These are phyloP conservation scores for Catalaphyllia jardinei DNA, from an alignment of 64 coral and sea anemone species.

Conservation along the genomic window DNA sequence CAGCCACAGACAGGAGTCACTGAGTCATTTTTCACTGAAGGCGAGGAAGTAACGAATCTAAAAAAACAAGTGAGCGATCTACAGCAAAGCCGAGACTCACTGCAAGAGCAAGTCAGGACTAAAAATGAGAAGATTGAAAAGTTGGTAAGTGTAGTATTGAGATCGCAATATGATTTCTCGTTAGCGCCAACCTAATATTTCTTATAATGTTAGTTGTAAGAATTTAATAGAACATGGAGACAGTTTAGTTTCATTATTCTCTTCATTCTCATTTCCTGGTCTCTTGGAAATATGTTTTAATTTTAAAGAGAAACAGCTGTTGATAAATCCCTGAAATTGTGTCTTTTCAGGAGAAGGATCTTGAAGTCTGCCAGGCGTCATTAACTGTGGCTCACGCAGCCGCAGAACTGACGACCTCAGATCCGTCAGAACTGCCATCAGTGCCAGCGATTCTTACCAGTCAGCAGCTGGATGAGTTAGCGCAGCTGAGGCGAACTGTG, in stretches of 20 bases:
- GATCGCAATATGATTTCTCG: neutral
- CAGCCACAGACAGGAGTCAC: conserved; percentile 38
- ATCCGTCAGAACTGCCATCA: neutral
- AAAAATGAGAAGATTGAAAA: conserved; percentile 73
- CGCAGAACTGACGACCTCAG: conserved; percentile 60
- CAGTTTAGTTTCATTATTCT: too few relatives aligned
- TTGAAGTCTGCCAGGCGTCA: conserved; percentile 67
- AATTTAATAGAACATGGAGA: too few relatives aligned
- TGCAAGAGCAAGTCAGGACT: conserved; percentile 50
- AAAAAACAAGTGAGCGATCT: conserved; percentile 63
- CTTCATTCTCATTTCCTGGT: too few relatives aligned
- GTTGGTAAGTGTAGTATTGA: conserved; percentile 46
- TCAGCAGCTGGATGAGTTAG: conserved; percentile 63
- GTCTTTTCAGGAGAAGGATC: conserved; percentile 58
- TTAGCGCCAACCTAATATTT: too few relatives aligned
- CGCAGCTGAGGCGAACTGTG: conserved; percentile 41
- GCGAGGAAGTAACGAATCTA: conserved; percentile 51
- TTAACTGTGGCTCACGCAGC: conserved; percentile 69
- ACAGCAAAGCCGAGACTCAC: conserved; percentile 40
- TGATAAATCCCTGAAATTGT: neutral
- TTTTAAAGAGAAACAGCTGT: neutral
- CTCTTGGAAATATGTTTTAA: too few relatives aligned
- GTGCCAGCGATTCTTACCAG: conserved; percentile 30
- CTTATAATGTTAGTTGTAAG: too few relatives aligned
- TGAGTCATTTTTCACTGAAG: conserved; percentile 40